Evolutionary conservation across 2,797 vertebrate species (phyloP).

Genomic region (Sebastes diaconus): DNA sequence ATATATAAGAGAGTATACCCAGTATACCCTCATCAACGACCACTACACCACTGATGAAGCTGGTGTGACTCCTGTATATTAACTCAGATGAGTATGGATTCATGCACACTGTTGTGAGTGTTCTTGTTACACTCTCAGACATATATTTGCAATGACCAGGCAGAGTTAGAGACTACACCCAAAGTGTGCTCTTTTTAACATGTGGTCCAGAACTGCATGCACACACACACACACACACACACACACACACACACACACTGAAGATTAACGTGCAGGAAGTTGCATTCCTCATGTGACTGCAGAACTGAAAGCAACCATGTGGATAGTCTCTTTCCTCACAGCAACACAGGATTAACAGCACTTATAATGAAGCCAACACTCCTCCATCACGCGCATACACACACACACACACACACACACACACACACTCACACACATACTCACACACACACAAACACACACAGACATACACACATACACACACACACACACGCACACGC

Average conservation of each 20-base stretch:
- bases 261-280: conserved; percentile 5
- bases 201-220: neutral
- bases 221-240: neutral
- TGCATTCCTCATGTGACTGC: conserved; percentile 40
- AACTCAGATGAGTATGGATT: neutral
- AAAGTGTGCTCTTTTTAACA: neutral
- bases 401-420: neutral
- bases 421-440: neutral
- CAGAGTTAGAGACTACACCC: neutral
- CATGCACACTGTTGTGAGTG: neutral
- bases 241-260: neutral
- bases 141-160: neutral
- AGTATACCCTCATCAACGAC: too few species aligned
- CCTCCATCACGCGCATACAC: neutral
- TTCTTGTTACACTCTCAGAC: neutral
- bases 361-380: neutral
- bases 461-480: rapidly evolving
- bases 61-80: too few species aligned
- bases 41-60: too few species aligned
- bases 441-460: rapidly evolving
- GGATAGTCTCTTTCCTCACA: neutral
- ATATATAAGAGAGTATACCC: too few species aligned
- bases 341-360: neutral
- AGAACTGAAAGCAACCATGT: neutral
- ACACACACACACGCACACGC: rapidly evolving